Base-by-base conservation (phyloP, 1,140 invertebrate species). In the Portunus trituberculatus region DNA sequence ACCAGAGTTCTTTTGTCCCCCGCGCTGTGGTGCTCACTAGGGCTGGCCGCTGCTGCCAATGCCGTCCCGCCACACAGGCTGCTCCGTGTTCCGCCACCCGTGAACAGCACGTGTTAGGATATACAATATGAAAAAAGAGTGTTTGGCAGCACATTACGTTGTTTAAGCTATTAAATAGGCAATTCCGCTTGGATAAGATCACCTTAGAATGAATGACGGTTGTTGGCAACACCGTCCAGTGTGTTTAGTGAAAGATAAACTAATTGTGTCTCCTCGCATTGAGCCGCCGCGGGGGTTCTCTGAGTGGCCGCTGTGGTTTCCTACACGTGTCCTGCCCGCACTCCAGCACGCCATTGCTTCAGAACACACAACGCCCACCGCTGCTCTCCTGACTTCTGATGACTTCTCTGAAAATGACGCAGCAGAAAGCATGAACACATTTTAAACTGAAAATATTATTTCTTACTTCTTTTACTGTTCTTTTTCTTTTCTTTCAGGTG, bases 221-320 rank as follows among this genome's bases (percentile, higher is more conserved):
- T 25, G 39, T 29, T 59, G 89, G 89, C 89, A 91, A 59, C 89
- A 59, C 89, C n/a, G 48, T 39, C 89, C 89, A 14, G 89, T 32
- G 89, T 67, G 90, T 91, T 76, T 76, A 39, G 90, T 4, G 46
- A 59, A 46, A 91, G 90, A 91, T 91, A 76, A 91, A 59, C 90
- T 91, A 91, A 91, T 76, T 91, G 90, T 91, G 90, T 91, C 90
- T 29, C 52, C 28, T 91, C 52, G 31, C 31, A 91, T 32, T 91
- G 52, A 91, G 52, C 0, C 89, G 90, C 90, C 52, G 67, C 20
- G 59, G 29, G 28, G 76, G 67, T 20, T 28, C 16, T 83, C 52
- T 3, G 7, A 28, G 67, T 93, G 82, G 76, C 67, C 82, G 3
- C 82, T 84, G 67, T 32, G 76, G 67, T 93, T 93, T 76, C 39